Base-by-base conservation (phyloP, 2,797 vertebrate species). In the Chromobotia macracanthus region DNA sequence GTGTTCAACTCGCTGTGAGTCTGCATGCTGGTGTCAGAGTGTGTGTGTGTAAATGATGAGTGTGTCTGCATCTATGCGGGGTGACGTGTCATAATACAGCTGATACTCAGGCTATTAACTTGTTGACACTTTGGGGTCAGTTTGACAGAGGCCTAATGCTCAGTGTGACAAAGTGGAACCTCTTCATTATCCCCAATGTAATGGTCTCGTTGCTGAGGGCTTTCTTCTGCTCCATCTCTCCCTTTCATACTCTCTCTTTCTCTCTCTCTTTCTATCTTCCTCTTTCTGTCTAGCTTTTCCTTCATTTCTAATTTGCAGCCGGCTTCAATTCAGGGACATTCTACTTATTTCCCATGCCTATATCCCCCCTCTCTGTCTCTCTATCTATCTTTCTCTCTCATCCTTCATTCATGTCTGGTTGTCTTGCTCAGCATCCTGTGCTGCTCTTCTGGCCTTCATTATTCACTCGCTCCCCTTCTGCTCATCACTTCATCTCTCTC, bases 51-150 rank as follows among this genome's bases (percentile, higher is more conserved):
- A 83, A 86, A 82, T 86, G 84, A 85, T 81, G 55, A 72, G 78
- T 77, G 50, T 84, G 81, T 72, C 77, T 77, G 80, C 44, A 70
- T 77, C 73, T 80, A 73, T 74, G 70, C 63, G 74, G 48, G 82
- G 85, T 85, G 84, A 85, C 86, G 86, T 84, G 90, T 79, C 51
- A 86, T 93, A 94, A 93, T 91, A 89, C 88, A 81, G 87, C 87
- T 89, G 90, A 90, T 92, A 88, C 90, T 92, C 87, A 91, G 88
- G 91, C 92, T 91, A 92, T 94, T 93, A 93, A 92, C 89, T 93
- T 93, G 92, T 92, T 93, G 93, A 94, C 93, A 94, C 90, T 94
- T 94, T 94, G 93, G 91, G 93, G 92, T 94, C 93, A 94, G 91
- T 90, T 88, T 89, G 89, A 91, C 89, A 89, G 89, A 86, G 89